Evolutionary conservation across 92 coral and sea anemone species (phyloP).

Genomic region (Desmophyllum pertusum): DNA sequence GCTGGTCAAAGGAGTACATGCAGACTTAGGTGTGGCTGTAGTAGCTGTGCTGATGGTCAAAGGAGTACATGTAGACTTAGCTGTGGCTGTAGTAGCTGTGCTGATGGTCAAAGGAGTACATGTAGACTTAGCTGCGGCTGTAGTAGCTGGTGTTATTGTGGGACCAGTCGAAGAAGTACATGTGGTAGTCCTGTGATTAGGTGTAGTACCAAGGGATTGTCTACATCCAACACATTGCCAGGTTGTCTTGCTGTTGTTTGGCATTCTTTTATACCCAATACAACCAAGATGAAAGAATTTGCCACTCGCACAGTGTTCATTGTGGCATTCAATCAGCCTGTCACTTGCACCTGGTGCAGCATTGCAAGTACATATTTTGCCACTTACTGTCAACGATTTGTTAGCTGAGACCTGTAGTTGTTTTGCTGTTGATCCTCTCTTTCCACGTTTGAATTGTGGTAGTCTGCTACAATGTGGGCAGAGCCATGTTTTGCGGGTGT

Average conservation of each 20-base stretch:
- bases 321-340: conserved; percentile 46
- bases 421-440: background rate
- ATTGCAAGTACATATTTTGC: conserved; percentile 47
- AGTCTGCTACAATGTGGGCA: conserved; percentile 56
- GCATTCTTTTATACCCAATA: conserved; percentile 46
- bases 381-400: conserved; percentile 10
- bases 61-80: too few relatives aligned
- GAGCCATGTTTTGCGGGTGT: conserved; percentile 41
- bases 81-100: too few relatives aligned
- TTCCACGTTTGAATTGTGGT: conserved; percentile 42
- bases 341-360: conserved; percentile 28
- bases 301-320: conserved; percentile 34
- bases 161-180: conserved; percentile 24
- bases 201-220: background rate
- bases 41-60: too few relatives aligned
- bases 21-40: too few relatives aligned
- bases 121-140: too few relatives aligned
- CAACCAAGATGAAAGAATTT: conserved; percentile 57
- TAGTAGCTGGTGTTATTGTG: too few relatives aligned
- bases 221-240: conserved; percentile 52
- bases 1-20: too few relatives aligned
- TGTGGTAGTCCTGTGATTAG: conserved; percentile 23
- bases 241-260: conserved; percentile 62
- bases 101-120: too few relatives aligned
- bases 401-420: conserved; percentile 25